These are phyloP conservation scores for Shinisaurus crocodilurus DNA, from an alignment of 2,113 vertebrate genomes.

Conservation along the genomic window DNA sequence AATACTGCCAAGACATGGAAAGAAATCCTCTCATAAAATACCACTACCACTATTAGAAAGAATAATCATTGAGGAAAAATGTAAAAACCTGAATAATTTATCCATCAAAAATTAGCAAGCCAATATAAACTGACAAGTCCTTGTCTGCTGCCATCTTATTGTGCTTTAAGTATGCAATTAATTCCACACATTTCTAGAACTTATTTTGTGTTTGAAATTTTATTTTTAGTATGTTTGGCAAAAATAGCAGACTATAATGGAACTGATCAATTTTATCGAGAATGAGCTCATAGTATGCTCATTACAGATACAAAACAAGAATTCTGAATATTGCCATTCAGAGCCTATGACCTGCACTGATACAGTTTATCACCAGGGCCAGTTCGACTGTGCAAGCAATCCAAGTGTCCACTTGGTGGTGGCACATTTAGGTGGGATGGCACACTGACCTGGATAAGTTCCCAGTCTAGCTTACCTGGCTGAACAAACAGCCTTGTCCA, in stretches of 20 bases:
- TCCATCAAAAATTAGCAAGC: background rate
- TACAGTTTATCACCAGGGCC: background rate
- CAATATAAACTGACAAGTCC: background rate
- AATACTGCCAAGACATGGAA: conserved; percentile 25
- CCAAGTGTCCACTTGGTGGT: background rate
- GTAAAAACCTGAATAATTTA: background rate
- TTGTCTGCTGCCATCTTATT: background rate
- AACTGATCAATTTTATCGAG: conserved; percentile 17
- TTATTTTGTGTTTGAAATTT: conserved; percentile 31
- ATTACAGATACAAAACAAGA: background rate
- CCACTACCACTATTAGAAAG: background rate
- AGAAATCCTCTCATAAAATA: background rate
- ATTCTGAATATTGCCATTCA: background rate
- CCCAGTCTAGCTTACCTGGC: background rate
- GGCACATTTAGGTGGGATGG: background rate
- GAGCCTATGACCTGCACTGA: background rate
- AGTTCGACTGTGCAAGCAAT: background rate
- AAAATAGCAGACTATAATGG: conserved; percentile 17
- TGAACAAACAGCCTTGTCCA: background rate
- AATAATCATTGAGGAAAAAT: background rate
- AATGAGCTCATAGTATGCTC: background rate
- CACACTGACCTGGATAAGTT: background rate
- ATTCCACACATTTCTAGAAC: conserved; percentile 1
- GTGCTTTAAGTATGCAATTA: conserved; percentile 3
- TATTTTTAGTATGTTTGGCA: background rate